These are phyloP conservation scores for Acridotheres tristis DNA, from an alignment of 2,797 vertebrate species.

Conservation along the genomic window DNA sequence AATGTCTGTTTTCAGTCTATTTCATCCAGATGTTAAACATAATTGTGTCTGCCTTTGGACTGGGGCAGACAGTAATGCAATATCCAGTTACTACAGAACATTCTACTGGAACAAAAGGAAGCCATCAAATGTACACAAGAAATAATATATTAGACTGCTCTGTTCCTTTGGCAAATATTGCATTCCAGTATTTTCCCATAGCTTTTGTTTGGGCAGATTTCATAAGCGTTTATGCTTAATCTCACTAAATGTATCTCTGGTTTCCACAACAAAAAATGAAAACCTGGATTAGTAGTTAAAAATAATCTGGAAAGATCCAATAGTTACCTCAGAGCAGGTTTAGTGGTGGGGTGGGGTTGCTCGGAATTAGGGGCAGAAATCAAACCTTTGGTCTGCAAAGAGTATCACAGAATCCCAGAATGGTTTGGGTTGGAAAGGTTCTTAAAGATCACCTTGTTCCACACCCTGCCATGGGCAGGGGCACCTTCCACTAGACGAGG, in stretches of 20 bases:
- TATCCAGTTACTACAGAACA: background rate
- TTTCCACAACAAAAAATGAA: background rate
- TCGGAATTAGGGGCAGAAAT: rapidly evolving
- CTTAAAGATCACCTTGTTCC: background rate
- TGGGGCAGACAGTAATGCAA: background rate
- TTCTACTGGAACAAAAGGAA: background rate
- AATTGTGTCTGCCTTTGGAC: background rate
- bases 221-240: background rate
- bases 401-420: background rate
- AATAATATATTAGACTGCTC: background rate
- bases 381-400: background rate
- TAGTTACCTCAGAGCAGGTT: background rate
- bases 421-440: background rate
- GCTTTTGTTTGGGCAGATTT: background rate
- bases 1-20: background rate
- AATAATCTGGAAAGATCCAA: background rate
- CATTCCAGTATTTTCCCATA: background rate
- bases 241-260: background rate
- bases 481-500: background rate
- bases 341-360: background rate
- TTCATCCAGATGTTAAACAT: background rate
- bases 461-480: background rate
- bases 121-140: background rate
- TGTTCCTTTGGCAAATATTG: background rate
- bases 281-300: background rate